Conservation (phyloP, 2,888 invertebrate genomes). For the Chaetogeoica ovagalla region DNA sequence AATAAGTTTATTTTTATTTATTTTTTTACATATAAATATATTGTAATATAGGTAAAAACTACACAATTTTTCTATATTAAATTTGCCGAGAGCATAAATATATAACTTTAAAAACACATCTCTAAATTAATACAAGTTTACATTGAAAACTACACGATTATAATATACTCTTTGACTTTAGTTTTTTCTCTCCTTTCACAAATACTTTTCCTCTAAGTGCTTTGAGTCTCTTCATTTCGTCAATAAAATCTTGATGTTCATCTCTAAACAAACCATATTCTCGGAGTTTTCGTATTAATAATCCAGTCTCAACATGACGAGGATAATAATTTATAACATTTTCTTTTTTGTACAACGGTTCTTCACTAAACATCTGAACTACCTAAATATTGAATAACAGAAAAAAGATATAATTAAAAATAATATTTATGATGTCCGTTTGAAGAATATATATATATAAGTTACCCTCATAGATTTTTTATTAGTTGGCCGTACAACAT, state of each 20-base stretch:
- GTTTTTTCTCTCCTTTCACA: constrained; percentile 48
- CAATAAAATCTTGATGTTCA: constrained; percentile 86
- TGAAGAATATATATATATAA: not conserved
- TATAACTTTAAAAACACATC: constrained; percentile 4
- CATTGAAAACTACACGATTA: not conserved
- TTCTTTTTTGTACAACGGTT: constrained; percentile 73
- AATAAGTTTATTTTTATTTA: constrained; percentile 1
- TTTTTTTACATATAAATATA: not conserved
- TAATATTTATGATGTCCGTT: not conserved
- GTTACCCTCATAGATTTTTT: constrained; percentile 72
- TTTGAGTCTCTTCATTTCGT: constrained; percentile 79
- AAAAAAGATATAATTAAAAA: not conserved
- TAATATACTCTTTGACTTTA: constrained; percentile 39
- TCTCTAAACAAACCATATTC: constrained; percentile 81
- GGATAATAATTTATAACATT: constrained; percentile 84
- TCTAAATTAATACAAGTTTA: not conserved
- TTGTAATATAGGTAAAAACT: not conserved
- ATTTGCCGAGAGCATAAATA: not conserved
- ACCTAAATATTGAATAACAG: constrained; percentile 59
- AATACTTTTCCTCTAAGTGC: constrained; percentile 72
- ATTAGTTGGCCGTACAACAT: constrained; percentile 77
- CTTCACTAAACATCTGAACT: constrained; percentile 74
- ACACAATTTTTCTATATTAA: constrained; percentile 6
- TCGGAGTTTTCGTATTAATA: constrained; percentile 72
- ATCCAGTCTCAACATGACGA: constrained; percentile 74